Evolutionary conservation across 1,140 invertebrate genomes (phyloP).

Genomic region (Tachypleus tridentatus): DNA sequence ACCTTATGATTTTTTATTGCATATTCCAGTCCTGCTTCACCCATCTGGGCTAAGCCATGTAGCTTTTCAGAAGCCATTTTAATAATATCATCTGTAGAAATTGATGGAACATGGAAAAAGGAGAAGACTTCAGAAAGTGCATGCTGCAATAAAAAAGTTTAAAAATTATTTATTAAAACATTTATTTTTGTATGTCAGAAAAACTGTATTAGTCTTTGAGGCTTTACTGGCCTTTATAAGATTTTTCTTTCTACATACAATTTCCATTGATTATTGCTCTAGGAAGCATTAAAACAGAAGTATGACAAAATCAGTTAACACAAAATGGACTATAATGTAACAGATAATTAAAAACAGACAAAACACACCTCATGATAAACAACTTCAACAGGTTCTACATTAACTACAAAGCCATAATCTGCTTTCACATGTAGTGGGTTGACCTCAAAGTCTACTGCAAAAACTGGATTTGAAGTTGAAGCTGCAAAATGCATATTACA

Average conservation of each 20-base stretch:
- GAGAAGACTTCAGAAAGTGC: slow-evolving; percentile 56
- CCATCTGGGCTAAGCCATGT: slow-evolving; percentile 30
- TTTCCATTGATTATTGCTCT: too few species aligned
- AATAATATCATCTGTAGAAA: slow-evolving; percentile 30
- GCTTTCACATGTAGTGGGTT: slow-evolving; percentile 53
- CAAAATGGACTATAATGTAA: too few species aligned
- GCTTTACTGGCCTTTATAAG: too few species aligned
- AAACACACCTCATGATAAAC: slow-evolving; percentile 59
- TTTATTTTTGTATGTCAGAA: too few species aligned
- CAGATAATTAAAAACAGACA: too few species aligned
- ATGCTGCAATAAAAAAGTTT: slow-evolving; percentile 43
- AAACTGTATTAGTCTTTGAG: too few species aligned
- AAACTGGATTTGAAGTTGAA: slow-evolving; percentile 44
- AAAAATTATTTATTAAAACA: background rate
- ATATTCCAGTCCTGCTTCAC: slow-evolving; percentile 35
- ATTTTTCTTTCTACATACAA: too few species aligned
- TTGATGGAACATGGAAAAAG: slow-evolving; percentile 50
- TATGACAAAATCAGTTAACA: too few species aligned
- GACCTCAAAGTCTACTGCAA: slow-evolving; percentile 61
- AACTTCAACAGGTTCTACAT: slow-evolving; percentile 60
- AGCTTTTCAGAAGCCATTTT: slow-evolving; percentile 31
- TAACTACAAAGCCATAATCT: slow-evolving; percentile 52
- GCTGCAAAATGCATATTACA: background rate
- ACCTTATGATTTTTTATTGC: slow-evolving; percentile 50
- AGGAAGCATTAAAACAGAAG: too few species aligned